Base-by-base conservation (phyloP, 2,113 vertebrate species). In the Semnornis frantzii region DNA sequence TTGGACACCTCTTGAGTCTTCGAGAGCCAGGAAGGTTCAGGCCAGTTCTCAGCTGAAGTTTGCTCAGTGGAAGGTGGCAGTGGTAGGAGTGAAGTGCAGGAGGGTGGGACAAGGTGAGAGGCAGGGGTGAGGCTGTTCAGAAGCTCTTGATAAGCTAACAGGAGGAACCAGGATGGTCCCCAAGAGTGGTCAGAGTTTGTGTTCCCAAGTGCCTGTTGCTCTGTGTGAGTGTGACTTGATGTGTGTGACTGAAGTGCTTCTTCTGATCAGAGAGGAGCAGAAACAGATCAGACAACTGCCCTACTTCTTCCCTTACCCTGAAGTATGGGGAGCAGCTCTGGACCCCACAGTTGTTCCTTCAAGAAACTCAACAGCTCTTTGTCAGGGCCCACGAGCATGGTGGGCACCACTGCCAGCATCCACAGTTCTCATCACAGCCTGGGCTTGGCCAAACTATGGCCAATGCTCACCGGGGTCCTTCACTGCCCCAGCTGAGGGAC, bases 191-290 rank as follows among this genome's bases (percentile, higher is more conserved):
- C 19, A 24, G 79, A 71, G 39, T 8, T 72, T 20, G 20, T 42
- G 57, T 54, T 62, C 70, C 82, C 62, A 15, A 14, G 65, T 10
- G 76, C 83, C 85, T 13, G 82, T 59, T 68, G 34, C 76, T 65
- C 34, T 16, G 74, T 65, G 81, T 33, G 88, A 12, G 59, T 74
- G 92, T 39, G 87, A 66, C 4, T 7, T 3, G 44, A 23, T 58
- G 89, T 0, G 31, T 66, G 90, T 83, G 93, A 69, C 72, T 85
- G 60, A 58, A 91, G 89, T 34, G 94, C 95, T 94, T n/a, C 90
- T 55, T 20, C 95, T 57, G 48, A 33, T 10, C 16, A 5, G 5
- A 80, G 96, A 87, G 94, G 89, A 96, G 95, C 96, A 95, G 91
- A 69, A 88, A 9, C 2, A 3, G 75, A 34, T 79, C 23, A 50